phyloP scores from a whole-genome alignment of 2,888 invertebrate species.

The Bombylius major region DNA sequence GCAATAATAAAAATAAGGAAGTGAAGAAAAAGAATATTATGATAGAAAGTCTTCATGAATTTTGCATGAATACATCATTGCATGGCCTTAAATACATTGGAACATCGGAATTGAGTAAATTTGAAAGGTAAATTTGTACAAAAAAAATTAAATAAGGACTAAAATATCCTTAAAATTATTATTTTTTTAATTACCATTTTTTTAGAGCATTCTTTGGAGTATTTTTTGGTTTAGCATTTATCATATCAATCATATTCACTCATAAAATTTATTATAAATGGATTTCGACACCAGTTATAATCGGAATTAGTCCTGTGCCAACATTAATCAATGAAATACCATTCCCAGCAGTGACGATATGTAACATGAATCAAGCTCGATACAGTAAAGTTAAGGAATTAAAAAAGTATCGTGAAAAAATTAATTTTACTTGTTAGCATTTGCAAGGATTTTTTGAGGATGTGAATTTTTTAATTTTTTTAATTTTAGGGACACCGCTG shows the following conservation, averaged over 20 bases:
- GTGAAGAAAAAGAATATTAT: too few relatives aligned
- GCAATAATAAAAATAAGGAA: too few relatives aligned
- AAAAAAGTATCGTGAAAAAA: constrained; percentile 8
- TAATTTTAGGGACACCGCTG: constrained; percentile 9
- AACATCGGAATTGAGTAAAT: constrained; percentile 16
- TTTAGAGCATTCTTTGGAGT: constrained; percentile 57
- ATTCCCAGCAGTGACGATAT: constrained; percentile 73
- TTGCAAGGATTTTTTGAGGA: not conserved
- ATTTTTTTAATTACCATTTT: constrained; percentile 20
- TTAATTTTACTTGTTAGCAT: too few relatives aligned
- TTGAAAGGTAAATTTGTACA: constrained; percentile 17
- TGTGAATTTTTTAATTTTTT: not conserved
- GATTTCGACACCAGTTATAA: constrained; percentile 60
- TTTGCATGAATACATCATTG: constrained; percentile 44
- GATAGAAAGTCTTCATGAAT: not conserved
- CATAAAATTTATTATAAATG: constrained; percentile 59
- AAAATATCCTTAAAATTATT: not conserved
- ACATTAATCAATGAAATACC: constrained; percentile 56
- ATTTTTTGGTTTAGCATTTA: constrained; percentile 51
- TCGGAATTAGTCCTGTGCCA: constrained; percentile 58
- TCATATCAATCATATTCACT: constrained; percentile 44
- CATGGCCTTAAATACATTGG: constrained; percentile 66
- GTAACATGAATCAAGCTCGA: constrained; percentile 70
- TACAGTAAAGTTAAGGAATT: constrained; percentile 46
- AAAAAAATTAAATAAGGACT: not conserved